phyloP scores from a whole-genome alignment of 2,888 invertebrate species.

The Opisthograptis luteolata region DNA sequence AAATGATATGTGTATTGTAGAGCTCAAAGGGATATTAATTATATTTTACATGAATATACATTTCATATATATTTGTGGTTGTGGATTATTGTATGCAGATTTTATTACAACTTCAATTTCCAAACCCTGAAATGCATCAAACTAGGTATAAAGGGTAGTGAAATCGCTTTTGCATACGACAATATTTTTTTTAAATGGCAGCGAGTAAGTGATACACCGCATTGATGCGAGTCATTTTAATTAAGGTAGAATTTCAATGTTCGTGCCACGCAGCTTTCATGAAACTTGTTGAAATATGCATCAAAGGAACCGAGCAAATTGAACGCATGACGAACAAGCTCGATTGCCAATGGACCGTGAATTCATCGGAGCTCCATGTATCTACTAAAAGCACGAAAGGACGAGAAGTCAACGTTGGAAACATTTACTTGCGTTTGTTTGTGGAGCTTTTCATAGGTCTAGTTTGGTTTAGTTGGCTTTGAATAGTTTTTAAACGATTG shows the following conservation, averaged over 20 bases:
- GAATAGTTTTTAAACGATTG: constrained; percentile 25
- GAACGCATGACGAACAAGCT: constrained; percentile 54
- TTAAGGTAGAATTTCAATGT: constrained; percentile 53
- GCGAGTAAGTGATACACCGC: constrained; percentile 35
- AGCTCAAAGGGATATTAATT: too few species aligned
- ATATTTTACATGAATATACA: too few species aligned
- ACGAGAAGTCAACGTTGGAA: constrained; percentile 29
- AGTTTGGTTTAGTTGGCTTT: neutral
- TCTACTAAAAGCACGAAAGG: constrained; percentile 39
- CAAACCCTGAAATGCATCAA: too few species aligned
- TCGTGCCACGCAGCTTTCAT: constrained; percentile 39
- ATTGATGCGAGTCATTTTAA: constrained; percentile 51
- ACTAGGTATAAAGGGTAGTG: too few species aligned
- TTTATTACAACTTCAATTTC: too few species aligned
- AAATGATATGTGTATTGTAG: too few species aligned
- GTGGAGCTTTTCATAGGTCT: constrained; percentile 15
- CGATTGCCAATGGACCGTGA: constrained; percentile 48
- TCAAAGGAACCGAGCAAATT: constrained; percentile 61
- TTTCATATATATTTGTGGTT: too few species aligned
- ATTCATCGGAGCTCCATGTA: constrained; percentile 6
- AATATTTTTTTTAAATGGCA: constrained; percentile 31
- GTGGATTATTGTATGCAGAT: too few species aligned
- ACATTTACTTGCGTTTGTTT: constrained; percentile 10
- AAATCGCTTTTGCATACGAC: constrained; percentile 27
- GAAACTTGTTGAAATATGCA: constrained; percentile 64